These are phyloP conservation scores for Hemibagrus guttatus DNA, from an alignment of 2,797 vertebrate species.

Conservation along the genomic window DNA sequence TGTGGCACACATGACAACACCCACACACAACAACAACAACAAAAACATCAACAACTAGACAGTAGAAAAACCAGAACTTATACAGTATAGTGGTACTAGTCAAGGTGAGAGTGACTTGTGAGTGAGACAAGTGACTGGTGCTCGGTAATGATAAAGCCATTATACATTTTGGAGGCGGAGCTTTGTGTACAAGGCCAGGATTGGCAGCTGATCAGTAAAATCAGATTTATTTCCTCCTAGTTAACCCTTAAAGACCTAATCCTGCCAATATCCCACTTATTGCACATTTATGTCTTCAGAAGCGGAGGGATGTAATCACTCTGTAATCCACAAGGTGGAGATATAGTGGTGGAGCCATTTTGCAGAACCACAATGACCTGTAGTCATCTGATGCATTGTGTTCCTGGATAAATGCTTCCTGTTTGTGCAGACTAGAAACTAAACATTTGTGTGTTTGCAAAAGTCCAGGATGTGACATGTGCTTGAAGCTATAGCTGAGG, in stretches of 20 bases:
- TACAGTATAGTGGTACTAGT: too few species aligned
- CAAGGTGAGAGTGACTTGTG: too few species aligned
- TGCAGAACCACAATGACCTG: constrained; percentile 13
- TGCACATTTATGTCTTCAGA: not conserved
- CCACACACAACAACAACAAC: too few species aligned
- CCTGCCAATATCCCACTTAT: not conserved
- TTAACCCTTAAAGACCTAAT: not conserved
- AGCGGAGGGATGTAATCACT: not conserved
- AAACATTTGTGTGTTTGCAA: not conserved
- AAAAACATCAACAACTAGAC: too few species aligned
- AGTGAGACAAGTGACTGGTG: too few species aligned
- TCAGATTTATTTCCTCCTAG: not conserved
- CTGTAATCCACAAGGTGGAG: constrained; percentile 18
- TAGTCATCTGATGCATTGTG: not conserved
- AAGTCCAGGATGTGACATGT: not conserved
- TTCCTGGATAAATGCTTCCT: not conserved
- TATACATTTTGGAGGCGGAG: not conserved
- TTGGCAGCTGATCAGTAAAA: not conserved
- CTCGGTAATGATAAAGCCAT: not conserved
- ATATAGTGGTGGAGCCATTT: not conserved
- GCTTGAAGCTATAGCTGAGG: not conserved
- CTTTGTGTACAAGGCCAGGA: not conserved
- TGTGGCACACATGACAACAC: too few species aligned
- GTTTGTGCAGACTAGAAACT: not conserved
- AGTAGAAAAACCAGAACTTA: too few species aligned